A percentile compares a stretch with the other conserved stretches of the same genome.
Conservation (phyloP, 2,888 invertebrate genomes). For the Gonocerus acuteangulatus region DNA sequence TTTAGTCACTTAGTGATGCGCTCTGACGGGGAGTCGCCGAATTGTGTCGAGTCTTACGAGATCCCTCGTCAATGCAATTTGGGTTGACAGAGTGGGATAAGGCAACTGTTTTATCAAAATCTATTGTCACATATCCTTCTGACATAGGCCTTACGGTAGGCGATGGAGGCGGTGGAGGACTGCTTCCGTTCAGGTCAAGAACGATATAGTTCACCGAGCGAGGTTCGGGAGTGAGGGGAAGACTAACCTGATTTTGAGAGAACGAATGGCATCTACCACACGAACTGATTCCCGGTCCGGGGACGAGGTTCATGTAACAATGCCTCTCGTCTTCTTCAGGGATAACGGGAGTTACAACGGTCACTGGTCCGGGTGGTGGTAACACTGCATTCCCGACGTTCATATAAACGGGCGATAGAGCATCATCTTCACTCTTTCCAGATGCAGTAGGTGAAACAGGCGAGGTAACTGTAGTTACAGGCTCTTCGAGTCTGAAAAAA, state of each 20-base stretch:
- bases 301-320: constrained; percentile 52
- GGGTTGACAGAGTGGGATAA: constrained; percentile 72
- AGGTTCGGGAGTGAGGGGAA: constrained; percentile 41
- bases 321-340: constrained; percentile 44
- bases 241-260: constrained; percentile 36
- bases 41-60: constrained; percentile 73
- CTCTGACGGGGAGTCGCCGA: constrained; percentile 49
- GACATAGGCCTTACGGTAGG: constrained; percentile 45
- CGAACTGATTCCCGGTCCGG: constrained; percentile 39
- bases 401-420: constrained; percentile 44
- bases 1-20: constrained; percentile 18
- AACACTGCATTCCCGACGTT: constrained; percentile 40
- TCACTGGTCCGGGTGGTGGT: constrained; percentile 1
- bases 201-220: constrained; percentile 60
- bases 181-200: constrained; percentile 58
- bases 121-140: constrained; percentile 79
- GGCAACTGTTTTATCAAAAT: constrained; percentile 88
- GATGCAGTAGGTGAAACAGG: constrained; percentile 17
- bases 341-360: background rate
- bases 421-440: constrained; percentile 28
- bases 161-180: constrained; percentile 46
- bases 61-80: constrained; percentile 56
- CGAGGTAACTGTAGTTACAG: background rate
- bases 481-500: constrained; percentile 7
- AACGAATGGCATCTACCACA: constrained; percentile 17